phyloP scores from a whole-genome alignment of 2,113 vertebrate genomes.

The Xenopus tropicalis region UCB_Xtro_10.0 CM004445.2:119189001-119189500 shows the following conservation, averaged over 20 bases:
- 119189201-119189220: not conserved
- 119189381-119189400: constrained; percentile 45
- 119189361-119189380: constrained; percentile 44
- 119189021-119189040: no score
- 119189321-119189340: constrained; percentile 46
- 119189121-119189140: no score
- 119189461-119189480: constrained; percentile 46
- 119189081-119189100: no score
- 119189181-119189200: no score
- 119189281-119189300: constrained; percentile 46
- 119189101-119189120: no score
- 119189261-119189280: constrained; percentile 44
- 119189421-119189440: constrained; percentile 46
- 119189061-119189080: no score
- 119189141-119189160: no score
- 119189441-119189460: constrained; percentile 46
- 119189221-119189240: constrained; percentile 10
- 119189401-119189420: constrained; percentile 43
- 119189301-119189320: constrained; percentile 43
- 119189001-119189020: no score
- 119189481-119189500: constrained; percentile 36
- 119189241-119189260: constrained; percentile 38
- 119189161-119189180: no score
- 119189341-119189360: constrained; percentile 46
- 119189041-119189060: no score